phyloP scores from a whole-genome alignment of 53 echinoderm and acorn worm genomes.

The Patiria pectinifera region DNA sequence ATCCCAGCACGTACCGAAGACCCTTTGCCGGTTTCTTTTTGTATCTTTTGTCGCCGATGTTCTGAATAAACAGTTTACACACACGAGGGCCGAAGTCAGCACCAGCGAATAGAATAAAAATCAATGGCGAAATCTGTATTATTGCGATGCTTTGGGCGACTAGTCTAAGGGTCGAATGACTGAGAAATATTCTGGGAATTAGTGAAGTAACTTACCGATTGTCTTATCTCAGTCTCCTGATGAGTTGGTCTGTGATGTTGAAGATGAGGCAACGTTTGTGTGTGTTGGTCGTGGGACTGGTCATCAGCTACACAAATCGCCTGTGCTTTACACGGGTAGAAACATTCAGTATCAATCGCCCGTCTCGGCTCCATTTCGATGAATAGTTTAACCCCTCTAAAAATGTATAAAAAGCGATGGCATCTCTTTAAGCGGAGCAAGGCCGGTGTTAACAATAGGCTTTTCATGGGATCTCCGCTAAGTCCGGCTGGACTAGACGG shows the following conservation, averaged over 20 bases:
- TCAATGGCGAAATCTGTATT: constrained; percentile 1
- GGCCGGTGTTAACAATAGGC: constrained; percentile 3
- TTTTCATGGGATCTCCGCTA: not conserved
- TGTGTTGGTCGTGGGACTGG: not conserved
- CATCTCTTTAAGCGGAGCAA: constrained; percentile 18
- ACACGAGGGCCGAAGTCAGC: not conserved
- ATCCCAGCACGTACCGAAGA: not conserved
- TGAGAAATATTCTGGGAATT: not conserved
- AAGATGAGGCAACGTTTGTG: not conserved
- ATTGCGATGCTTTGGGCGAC: not conserved
- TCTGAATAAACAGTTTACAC: constrained; percentile 21
- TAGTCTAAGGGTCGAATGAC: not conserved
- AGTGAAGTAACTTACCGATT: not conserved
- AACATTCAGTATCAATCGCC: not conserved
- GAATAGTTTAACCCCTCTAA: not conserved
- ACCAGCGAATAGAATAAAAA: not conserved
- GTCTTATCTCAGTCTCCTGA: not conserved
- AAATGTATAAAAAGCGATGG: constrained; percentile 8
- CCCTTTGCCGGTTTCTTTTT: not conserved
- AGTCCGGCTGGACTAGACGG: not conserved
- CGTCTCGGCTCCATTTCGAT: not conserved
- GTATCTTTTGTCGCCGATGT: not conserved
- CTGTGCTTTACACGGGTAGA: not conserved
- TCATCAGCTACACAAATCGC: not conserved
- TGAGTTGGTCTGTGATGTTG: not conserved